Evolutionary conservation across 2,888 invertebrate genomes (phyloP).

Genomic region (Mellilla xanthometata): DNA sequence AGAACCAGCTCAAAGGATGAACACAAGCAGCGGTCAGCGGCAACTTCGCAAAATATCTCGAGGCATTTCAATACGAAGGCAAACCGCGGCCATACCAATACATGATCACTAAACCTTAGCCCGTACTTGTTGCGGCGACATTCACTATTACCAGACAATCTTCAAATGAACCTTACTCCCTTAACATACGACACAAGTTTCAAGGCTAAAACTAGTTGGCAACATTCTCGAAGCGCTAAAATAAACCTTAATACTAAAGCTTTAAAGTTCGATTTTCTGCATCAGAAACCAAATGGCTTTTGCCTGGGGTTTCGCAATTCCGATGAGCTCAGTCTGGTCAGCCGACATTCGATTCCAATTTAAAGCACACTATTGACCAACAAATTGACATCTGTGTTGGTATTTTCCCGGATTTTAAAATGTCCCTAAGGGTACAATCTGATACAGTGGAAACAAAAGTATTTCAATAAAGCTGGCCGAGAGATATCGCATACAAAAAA

Average conservation of each 20-base stretch:
- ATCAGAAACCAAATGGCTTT: slow-evolving; percentile 1
- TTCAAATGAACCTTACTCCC: slow-evolving; percentile 1
- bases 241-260: slow-evolving; percentile 1
- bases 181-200: neutral
- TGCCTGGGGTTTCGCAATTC: slow-evolving; percentile 28
- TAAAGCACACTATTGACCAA: slow-evolving; percentile 26
- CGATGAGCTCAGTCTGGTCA: slow-evolving; percentile 23
- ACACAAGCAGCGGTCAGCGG: slow-evolving; percentile 2
- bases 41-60: slow-evolving; percentile 11
- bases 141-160: neutral
- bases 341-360: slow-evolving; percentile 34
- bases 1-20: neutral
- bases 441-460: too few species aligned
- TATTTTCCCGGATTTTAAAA: slow-evolving; percentile 10
- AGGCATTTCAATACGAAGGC: slow-evolving; percentile 16
- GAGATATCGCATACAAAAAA: too few species aligned
- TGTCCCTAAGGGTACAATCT: too few species aligned
- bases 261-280: slow-evolving; percentile 13
- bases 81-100: slow-evolving; percentile 19
- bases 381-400: slow-evolving; percentile 23
- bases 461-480: too few species aligned
- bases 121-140: slow-evolving; percentile 27
- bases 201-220: neutral
- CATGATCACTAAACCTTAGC: slow-evolving; percentile 25
- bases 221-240: neutral